Percentiles rank a stretch among this genome's conserved stretches.
Evolutionary conservation across 2,113 vertebrate species (phyloP).

Genomic region (Marcusenius ussheri): DNA sequence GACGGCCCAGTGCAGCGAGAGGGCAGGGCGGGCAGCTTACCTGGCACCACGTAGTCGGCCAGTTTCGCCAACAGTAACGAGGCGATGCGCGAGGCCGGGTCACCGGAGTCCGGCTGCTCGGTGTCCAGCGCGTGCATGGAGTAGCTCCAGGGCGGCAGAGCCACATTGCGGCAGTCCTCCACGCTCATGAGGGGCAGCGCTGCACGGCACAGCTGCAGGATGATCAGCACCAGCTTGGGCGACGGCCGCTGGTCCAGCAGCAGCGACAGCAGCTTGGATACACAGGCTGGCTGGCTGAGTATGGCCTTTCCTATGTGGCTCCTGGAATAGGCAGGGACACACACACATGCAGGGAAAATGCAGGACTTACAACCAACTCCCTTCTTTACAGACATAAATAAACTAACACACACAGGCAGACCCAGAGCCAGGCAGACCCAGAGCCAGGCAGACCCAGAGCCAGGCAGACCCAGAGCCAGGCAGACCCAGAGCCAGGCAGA

Average conservation of each 20-base stretch:
- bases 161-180: conserved; percentile 93
- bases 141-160: conserved; percentile 92
- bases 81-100: conserved; percentile 92
- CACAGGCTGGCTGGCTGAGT: conserved; percentile 95
- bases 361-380: background rate
- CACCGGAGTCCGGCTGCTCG: conserved; percentile 86
- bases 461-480: background rate
- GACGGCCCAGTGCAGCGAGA: background rate
- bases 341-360: background rate
- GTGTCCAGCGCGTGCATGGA: conserved; percentile 82
- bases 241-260: conserved; percentile 94
- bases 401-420: background rate
- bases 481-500: background rate
- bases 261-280: conserved; percentile 92
- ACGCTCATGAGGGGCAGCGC: conserved; percentile 96
- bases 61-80: conserved; percentile 87
- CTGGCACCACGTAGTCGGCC: conserved; percentile 96
- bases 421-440: background rate
- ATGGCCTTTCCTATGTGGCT: conserved; percentile 98
- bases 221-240: conserved; percentile 93
- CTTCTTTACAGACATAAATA: background rate
- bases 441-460: background rate
- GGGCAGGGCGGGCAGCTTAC: conserved; percentile 46
- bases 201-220: conserved; percentile 89
- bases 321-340: conserved; percentile 50